Evolutionary conservation across 2,888 invertebrate species (phyloP).

Genomic region (Sphinx pinastri): DNA sequence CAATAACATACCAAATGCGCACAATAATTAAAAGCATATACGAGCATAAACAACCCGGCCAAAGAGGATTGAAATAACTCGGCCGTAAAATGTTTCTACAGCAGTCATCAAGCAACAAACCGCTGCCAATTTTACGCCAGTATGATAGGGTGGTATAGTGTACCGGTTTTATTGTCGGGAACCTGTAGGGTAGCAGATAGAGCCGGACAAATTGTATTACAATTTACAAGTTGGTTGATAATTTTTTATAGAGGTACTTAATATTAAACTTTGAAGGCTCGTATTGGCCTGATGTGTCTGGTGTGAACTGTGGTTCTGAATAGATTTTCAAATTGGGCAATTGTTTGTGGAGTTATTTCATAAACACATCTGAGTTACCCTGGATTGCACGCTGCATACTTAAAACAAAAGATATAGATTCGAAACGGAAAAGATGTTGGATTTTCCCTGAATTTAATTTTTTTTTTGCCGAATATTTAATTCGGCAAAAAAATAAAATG

Average conservation of each 20-base stretch:
- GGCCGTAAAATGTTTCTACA: background rate
- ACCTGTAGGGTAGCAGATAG: constrained; percentile 34
- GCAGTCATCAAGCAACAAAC: constrained; percentile 10
- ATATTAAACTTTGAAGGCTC: background rate
- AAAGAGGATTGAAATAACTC: background rate
- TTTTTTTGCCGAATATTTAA: too few species aligned
- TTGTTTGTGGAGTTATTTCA: too few species aligned
- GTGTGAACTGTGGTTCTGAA: background rate
- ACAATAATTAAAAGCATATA: background rate
- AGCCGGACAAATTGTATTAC: constrained; percentile 40
- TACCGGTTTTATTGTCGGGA: constrained; percentile 1
- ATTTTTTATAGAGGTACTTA: constrained; percentile 44
- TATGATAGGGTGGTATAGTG: background rate
- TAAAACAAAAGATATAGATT: too few species aligned
- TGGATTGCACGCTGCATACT: too few species aligned
- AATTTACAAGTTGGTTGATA: constrained; percentile 38
- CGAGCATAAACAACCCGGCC: background rate
- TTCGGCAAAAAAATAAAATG: too few species aligned
- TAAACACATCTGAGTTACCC: too few species aligned
- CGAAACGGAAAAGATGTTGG: too few species aligned
- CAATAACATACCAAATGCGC: background rate
- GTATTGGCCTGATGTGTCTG: background rate
- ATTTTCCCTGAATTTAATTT: too few species aligned
- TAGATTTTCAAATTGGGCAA: background rate
- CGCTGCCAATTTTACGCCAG: background rate